Evolutionary conservation across 1,140 invertebrate genomes (phyloP).

Genomic region (Acromyrmex echinatior): DNA sequence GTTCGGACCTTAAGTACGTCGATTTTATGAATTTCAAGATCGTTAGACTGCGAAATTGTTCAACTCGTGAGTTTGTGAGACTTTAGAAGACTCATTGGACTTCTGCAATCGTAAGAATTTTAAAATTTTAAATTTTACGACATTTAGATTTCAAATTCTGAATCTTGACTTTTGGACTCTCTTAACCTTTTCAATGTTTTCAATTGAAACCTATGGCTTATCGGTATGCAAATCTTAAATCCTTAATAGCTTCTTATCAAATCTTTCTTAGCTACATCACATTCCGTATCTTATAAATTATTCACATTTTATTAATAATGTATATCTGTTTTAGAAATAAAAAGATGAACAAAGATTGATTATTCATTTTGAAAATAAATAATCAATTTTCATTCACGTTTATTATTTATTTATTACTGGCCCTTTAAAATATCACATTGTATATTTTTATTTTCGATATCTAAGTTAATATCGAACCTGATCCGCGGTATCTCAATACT

Average conservation of each 20-base stretch:
- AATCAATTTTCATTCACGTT: too few relatives aligned
- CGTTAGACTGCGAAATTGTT: conserved; percentile 19
- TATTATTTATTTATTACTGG: too few relatives aligned
- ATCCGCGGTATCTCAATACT: conserved; percentile 6
- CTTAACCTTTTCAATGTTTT: background rate
- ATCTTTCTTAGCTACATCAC: background rate
- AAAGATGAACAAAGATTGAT: background rate
- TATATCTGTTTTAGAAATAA: background rate
- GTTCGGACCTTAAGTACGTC: conserved; percentile 25
- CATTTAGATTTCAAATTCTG: background rate
- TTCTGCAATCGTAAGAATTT: background rate
- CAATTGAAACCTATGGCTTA: background rate
- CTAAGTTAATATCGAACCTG: conserved; percentile 10
- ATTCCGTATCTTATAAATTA: background rate
- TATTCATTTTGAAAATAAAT: background rate
- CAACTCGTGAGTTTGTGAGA: background rate
- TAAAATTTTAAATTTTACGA: background rate
- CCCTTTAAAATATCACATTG: background rate
- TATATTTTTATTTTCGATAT: background rate
- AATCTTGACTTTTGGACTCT: background rate
- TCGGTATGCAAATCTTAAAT: background rate
- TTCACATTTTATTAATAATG: background rate
- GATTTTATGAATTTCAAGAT: conserved; percentile 33
- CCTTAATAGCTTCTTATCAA: background rate
- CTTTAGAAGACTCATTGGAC: conserved; percentile 2